Conservation (phyloP, 2,797 vertebrate species). For the Masticophis lateralis region DNA sequence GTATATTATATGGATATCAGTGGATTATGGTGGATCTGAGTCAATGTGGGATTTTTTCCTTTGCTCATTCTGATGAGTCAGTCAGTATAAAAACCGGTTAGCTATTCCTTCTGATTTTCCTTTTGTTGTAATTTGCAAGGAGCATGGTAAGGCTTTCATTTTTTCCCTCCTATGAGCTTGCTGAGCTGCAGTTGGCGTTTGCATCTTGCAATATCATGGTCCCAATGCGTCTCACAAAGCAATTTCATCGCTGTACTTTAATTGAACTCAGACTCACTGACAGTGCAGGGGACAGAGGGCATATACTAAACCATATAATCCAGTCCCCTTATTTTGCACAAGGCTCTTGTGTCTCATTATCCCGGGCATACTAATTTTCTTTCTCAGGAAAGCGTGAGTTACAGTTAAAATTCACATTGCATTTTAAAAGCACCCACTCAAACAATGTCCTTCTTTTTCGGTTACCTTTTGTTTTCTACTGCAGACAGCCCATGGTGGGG, state of each 20-base stretch:
- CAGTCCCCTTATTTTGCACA: background rate
- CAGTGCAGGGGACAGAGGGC: background rate
- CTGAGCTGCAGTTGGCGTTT: constrained; percentile 56
- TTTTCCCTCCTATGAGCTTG: background rate
- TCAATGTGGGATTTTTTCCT: constrained; percentile 11
- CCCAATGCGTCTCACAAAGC: background rate
- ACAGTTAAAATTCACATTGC: constrained; percentile 17
- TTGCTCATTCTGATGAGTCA: constrained; percentile 16
- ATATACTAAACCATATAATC: background rate
- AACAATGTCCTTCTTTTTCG: constrained; percentile 37
- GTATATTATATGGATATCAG: background rate
- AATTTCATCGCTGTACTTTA: background rate
- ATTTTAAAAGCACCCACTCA: constrained; percentile 32
- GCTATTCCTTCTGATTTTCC: constrained; percentile 51
- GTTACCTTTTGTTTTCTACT: constrained; percentile 20
- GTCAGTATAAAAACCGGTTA: constrained; percentile 53
- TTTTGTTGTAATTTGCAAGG: constrained; percentile 37
- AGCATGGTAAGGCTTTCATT: constrained; percentile 52
- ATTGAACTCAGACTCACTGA: constrained; percentile 22
- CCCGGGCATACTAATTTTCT: background rate
- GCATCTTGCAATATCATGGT: constrained; percentile 57
- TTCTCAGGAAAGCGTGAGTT: background rate
- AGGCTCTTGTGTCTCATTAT: background rate
- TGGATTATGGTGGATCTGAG: constrained; percentile 39
- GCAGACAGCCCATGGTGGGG: constrained; percentile 15